These are phyloP conservation scores for Nematopogon swammerdamellus DNA, from an alignment of 2,888 invertebrate species.

Conservation along the genomic window DNA sequence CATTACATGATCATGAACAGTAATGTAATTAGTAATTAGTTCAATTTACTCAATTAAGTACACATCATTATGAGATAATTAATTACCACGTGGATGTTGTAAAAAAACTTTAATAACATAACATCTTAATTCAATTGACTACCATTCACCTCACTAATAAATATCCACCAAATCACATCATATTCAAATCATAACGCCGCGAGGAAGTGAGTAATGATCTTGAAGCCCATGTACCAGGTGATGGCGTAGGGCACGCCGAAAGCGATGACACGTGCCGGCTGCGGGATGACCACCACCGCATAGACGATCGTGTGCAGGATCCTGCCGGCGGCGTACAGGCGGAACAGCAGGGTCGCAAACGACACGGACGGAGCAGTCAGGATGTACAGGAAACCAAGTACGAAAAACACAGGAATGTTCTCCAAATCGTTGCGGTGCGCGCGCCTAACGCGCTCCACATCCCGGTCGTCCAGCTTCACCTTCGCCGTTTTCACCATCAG, in stretches of 20 bases:
- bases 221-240: constrained; percentile 32
- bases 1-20: no score
- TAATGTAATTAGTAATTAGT: no score
- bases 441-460: constrained; percentile 36
- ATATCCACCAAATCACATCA: no score
- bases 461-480: constrained; percentile 32
- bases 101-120: not conserved
- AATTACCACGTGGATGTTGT: not conserved
- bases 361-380: constrained; percentile 50
- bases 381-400: constrained; percentile 58
- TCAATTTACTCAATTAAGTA: not conserved
- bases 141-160: no score
- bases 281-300: constrained; percentile 57
- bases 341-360: constrained; percentile 34
- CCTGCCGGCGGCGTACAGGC: constrained; percentile 53
- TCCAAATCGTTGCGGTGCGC: constrained; percentile 72
- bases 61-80: not conserved
- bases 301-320: constrained; percentile 64
- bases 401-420: constrained; percentile 65
- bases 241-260: constrained; percentile 24
- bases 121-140: no score
- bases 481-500: constrained; percentile 18
- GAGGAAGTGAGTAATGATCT: constrained; percentile 24
- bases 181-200: constrained; percentile 9
- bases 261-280: constrained; percentile 43